phyloP scores from a whole-genome alignment of 2,888 invertebrate species.

The Ochropleura leucogaster region DNA sequence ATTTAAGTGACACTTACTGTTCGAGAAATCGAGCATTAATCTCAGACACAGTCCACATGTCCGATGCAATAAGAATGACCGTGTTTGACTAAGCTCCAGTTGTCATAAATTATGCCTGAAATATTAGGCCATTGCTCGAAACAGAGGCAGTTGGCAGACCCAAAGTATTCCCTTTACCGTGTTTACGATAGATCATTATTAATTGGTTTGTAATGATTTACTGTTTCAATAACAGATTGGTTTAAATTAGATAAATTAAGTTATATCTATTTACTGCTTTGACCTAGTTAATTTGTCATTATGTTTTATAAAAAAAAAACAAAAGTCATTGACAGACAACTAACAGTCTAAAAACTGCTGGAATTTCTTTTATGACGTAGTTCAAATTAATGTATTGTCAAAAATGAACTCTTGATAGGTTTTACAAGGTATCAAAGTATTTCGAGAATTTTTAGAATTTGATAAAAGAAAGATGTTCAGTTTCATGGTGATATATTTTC shows the following conservation, averaged over 20 bases:
- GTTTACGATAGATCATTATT: constrained; percentile 37
- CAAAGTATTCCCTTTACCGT: constrained; percentile 16
- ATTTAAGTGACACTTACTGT: not conserved
- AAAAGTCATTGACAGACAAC: not conserved
- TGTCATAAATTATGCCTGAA: constrained; percentile 52
- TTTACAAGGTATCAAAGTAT: not conserved
- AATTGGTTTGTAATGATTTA: constrained; percentile 21
- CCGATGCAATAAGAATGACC: constrained; percentile 18
- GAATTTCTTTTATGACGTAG: not conserved
- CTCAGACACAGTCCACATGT: constrained; percentile 17
- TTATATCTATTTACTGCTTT: constrained; percentile 11
- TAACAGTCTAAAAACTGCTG: not conserved
- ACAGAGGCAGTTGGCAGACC: constrained; percentile 24
- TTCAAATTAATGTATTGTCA: not conserved
- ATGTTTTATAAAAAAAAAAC: not conserved
- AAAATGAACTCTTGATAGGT: not conserved
- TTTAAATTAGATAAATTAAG: constrained; percentile 7
- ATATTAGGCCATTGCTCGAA: constrained; percentile 40
- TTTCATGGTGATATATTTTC: not conserved
- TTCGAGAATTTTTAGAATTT: too few relatives aligned
- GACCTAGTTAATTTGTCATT: not conserved
- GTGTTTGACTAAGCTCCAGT: constrained; percentile 35
- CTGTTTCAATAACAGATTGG: constrained; percentile 22
- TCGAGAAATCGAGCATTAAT: not conserved
- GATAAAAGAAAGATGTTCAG: too few relatives aligned